phyloP scores from a whole-genome alignment of 35 echinoderm and acorn worm genomes.

The Ophiothrix spiculata region DNA sequence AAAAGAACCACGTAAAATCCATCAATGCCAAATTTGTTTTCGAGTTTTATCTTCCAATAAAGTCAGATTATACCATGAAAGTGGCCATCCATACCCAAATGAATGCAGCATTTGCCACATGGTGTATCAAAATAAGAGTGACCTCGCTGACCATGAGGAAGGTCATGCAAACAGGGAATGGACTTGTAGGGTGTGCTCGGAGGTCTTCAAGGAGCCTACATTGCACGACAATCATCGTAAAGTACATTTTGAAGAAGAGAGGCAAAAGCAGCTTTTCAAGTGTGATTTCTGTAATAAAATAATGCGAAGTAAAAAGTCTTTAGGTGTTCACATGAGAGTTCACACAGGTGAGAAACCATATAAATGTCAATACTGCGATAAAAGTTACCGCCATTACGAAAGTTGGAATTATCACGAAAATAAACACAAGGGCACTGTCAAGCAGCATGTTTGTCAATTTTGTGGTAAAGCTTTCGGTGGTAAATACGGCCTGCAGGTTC shows the following conservation, averaged over 20 bases:
- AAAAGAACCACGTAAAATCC: background rate
- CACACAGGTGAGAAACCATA: background rate
- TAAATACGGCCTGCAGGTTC: constrained; percentile 11
- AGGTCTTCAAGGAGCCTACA: background rate
- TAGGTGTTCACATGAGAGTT: background rate
- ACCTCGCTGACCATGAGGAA: background rate
- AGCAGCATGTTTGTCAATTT: constrained; percentile 24
- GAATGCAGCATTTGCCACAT: background rate
- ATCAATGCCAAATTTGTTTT: background rate
- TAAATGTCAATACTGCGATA: constrained; percentile 23
- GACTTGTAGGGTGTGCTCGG: background rate
- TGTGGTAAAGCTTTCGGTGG: constrained; percentile 25
- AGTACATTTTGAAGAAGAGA: background rate
- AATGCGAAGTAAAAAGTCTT: background rate
- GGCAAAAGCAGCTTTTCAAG: background rate
- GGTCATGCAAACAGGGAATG: background rate
- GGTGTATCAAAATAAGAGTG: background rate
- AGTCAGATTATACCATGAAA: background rate
- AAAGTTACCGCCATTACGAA: constrained; percentile 6
- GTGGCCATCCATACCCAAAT: background rate
- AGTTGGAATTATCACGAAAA: constrained; percentile 15
- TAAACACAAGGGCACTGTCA: constrained; percentile 19
- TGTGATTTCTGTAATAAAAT: background rate
- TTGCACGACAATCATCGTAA: background rate
- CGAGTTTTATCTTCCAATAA: background rate